Base-by-base conservation (phyloP, 1,140 invertebrate species). In the Eupristina koningsbergeri region DNA sequence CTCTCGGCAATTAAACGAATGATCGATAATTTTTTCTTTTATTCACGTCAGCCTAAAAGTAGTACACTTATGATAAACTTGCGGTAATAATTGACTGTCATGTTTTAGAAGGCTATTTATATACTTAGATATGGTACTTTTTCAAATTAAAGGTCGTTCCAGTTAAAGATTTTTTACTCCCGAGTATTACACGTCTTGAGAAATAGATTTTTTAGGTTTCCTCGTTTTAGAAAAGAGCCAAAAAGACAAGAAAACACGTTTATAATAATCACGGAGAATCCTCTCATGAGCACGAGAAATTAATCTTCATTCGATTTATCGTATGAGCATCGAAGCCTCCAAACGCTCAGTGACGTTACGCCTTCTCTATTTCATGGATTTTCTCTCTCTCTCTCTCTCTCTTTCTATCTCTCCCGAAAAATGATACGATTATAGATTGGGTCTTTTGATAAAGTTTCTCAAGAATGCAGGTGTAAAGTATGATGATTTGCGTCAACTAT, bases 371-470 rank as follows among this genome's bases (percentile, higher is more conserved):
- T 41, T 61, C 67, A 29, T 9, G 31, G 34, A 36, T 31, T 80
- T 81, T 73, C 36, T 53, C 39, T n/a, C 11, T 50, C 50, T 19
- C n/a, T n/a, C n/a, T n/a, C n/a, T n/a, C n/a, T n/a, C n/a, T n/a
- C n/a, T n/a, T n/a, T n/a, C n/a, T n/a, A n/a, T n/a, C n/a, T n/a
- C 19, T 34, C n/a, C 47, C 31, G 36, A 81, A 73, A 81, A 81
- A 69, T 39, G 69, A 81, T 81, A 69, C 80, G 80, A 81, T 81
- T 81, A 74, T 71, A 53, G 67, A 80, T 73, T 58, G 67, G 79
- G 58, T 41, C 17, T 34, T 29, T n/a, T 22, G 64, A 80, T 69
- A 80, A 80, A 8, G 45, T 29, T 45, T 61, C 36, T 41, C 41
- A 61, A 69, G 64, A 80, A 69, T 50, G 78, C 78, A 80, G 78